Evolutionary conservation across 30 jellyfish, hydroid and myxozoan genomes (phyloP).

Genomic region (Turritopsis dohrnii): DNA sequence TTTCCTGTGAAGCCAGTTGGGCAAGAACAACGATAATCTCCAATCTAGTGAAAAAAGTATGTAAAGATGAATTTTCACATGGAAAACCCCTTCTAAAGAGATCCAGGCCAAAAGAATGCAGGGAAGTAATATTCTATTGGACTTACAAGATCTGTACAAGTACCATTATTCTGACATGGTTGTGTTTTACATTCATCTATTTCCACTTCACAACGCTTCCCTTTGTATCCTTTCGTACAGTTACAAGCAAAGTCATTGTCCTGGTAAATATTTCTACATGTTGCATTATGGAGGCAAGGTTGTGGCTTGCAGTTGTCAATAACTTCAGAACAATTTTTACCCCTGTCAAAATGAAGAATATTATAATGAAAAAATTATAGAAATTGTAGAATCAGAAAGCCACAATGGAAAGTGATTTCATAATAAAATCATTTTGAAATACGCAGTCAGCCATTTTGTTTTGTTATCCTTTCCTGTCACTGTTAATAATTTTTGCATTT

Average conservation of each 20-base stretch:
- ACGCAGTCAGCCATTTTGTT: too few relatives aligned
- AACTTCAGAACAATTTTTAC: conserved; percentile 59
- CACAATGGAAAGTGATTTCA: too few relatives aligned
- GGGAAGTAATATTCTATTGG: too few relatives aligned
- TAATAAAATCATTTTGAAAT: too few relatives aligned
- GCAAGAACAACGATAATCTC: conserved; percentile 56
- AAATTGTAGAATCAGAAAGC: too few relatives aligned
- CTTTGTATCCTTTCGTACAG: conserved; percentile 80
- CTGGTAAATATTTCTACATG: conserved; percentile 40
- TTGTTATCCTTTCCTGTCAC: too few relatives aligned
- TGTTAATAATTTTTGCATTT: too few relatives aligned
- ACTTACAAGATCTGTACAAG: conserved; percentile 73
- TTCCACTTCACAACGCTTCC: conserved; percentile 62
- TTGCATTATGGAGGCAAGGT: conserved; percentile 80
- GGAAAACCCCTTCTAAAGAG: neutral
- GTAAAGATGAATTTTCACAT: neutral
- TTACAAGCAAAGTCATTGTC: conserved; percentile 40
- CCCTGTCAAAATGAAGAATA: conserved; percentile 43
- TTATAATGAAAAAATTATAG: too few relatives aligned
- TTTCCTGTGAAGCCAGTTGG: conserved; percentile 84
- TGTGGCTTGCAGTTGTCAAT: conserved; percentile 88
- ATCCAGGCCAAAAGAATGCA: neutral
- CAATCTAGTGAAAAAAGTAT: conserved; percentile 43
- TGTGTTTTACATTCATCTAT: conserved; percentile 70
- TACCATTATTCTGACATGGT: conserved; percentile 82